These are phyloP conservation scores for Eupeodes latifasciatus DNA, from an alignment of 2,888 invertebrate species.

Conservation along the genomic window DNA sequence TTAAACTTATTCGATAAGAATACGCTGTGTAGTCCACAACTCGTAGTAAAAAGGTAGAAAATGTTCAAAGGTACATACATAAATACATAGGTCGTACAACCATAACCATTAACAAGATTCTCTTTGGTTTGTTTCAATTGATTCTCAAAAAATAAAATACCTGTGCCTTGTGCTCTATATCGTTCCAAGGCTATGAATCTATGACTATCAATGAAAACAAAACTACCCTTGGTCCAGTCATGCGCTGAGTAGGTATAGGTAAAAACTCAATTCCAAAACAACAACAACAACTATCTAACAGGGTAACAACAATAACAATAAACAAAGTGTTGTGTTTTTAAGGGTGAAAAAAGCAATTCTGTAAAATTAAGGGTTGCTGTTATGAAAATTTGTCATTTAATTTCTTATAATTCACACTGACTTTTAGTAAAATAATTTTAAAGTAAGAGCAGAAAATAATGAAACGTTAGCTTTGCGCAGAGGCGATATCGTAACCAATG, in stretches of 20 bases:
- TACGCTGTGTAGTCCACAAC: too few species aligned
- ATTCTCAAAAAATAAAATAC: too few species aligned
- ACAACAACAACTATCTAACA: not conserved
- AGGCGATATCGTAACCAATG: slow-evolving; percentile 96
- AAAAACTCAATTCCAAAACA: not conserved
- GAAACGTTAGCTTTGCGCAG: slow-evolving; percentile 91
- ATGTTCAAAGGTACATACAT: too few species aligned
- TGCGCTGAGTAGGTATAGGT: not conserved
- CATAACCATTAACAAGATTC: too few species aligned
- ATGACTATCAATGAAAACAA: too few species aligned
- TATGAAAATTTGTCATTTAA: not conserved
- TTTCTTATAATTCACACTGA: slow-evolving; percentile 78
- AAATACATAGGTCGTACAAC: too few species aligned
- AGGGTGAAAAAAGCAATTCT: not conserved
- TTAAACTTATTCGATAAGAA: too few species aligned
- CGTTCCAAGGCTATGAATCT: too few species aligned
- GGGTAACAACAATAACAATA: not conserved
- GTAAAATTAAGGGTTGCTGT: slow-evolving; percentile 20
- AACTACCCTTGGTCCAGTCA: not conserved
- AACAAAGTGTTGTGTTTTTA: not conserved
- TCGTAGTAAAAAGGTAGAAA: too few species aligned
- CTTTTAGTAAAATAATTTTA: slow-evolving; percentile 38
- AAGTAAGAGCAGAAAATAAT: not conserved
- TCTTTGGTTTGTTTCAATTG: too few species aligned
- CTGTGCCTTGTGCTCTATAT: too few species aligned